Conservation (phyloP, 2,797 vertebrate genomes). For the Harpagifer antarcticus region DNA sequence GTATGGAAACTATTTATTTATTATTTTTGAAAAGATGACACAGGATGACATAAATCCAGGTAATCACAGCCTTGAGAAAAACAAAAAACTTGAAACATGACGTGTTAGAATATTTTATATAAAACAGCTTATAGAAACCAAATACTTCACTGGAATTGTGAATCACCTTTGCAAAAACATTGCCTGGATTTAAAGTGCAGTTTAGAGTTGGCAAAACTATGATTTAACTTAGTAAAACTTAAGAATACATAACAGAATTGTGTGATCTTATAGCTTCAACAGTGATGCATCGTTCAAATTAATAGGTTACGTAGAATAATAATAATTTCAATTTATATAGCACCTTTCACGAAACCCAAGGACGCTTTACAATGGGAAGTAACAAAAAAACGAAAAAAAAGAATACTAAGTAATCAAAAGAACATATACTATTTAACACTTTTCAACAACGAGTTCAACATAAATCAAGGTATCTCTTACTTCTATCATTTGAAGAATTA, state of each 20-base stretch:
- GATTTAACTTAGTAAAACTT: neutral
- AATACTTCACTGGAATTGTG: neutral
- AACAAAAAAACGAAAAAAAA: too few relatives aligned
- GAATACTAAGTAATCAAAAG: neutral
- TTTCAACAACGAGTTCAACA: neutral
- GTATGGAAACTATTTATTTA: too few relatives aligned
- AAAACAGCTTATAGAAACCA: too few relatives aligned
- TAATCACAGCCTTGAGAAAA: too few relatives aligned
- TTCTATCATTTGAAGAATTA: neutral
- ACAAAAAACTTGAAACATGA: too few relatives aligned
- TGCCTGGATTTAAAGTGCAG: neutral
- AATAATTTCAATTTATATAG: too few relatives aligned
- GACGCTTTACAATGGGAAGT: too few relatives aligned
- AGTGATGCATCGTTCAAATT: neutral
- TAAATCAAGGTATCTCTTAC: neutral
- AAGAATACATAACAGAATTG: neutral
- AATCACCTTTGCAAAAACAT: neutral
- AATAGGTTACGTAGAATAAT: neutral
- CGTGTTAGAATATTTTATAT: too few relatives aligned
- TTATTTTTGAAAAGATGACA: too few relatives aligned
- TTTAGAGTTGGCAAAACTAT: neutral
- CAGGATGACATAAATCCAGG: too few relatives aligned
- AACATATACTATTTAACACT: neutral
- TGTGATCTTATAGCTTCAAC: neutral
- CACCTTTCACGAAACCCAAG: too few relatives aligned